Evolutionary conservation across 1,140 invertebrate species (phyloP), one percentile per base, ranked within the genome.

Genomic region (Ostrea edulis): DNA sequence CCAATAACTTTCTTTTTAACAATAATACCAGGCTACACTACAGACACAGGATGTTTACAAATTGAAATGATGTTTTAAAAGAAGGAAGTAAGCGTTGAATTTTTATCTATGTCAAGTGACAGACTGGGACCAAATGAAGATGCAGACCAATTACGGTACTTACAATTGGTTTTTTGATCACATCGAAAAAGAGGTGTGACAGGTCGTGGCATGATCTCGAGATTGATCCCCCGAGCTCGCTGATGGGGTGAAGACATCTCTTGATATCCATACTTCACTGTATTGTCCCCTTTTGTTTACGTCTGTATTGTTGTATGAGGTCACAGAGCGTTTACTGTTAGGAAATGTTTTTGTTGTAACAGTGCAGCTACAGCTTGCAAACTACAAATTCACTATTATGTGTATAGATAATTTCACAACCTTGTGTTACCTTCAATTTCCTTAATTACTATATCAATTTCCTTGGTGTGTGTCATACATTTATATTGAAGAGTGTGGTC

Each of bases 21-120:
- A 7, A 7, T 62, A 17, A 4, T 29, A 44, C 29, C 68, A 25
- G 68, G 68, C 22, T 25, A 5, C 29, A 9, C 35, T 29, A 77
- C 12, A 22, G 14, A 35, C 25, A 25, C 22, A 77, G 68, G 68
- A 77, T 77, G 68, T 77, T 77, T 22, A 77, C 25, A 77, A 77
- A 77, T 25, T 29, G 14, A 44, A 77, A 77, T 77, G 68, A 77
- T 77, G 68, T 77, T 77, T 77, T 77, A 9, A 44, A 62, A 77
- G 68, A 29, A 77, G 68, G 68, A 77, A 77, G 68, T 77, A 25
- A 77, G 12, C 11, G 12, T 77, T 44, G 35, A 25, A 29, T 77
- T 77, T 29, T 12, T 77, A 25, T 17, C 25, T 9, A 35, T 35
- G 25, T 77, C 25, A 77, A 77, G 68, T 77, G 68, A 62, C 7